Evolutionary conservation across 2,797 vertebrate genomes (phyloP).

Genomic region (Macropus fuliginosus): DNA sequence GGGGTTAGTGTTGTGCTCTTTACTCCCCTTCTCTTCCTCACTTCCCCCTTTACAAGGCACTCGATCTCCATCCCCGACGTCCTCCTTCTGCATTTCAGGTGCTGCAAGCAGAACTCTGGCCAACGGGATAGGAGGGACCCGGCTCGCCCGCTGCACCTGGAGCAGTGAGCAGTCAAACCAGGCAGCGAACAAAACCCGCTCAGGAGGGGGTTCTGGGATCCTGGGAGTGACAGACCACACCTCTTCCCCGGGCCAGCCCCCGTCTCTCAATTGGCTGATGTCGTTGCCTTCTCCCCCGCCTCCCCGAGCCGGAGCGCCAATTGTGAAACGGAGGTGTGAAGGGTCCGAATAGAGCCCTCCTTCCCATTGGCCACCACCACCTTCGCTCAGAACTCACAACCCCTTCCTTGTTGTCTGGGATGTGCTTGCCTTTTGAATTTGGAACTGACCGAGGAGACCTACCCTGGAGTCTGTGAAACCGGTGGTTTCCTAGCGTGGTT

Average conservation of each 20-base stretch:
- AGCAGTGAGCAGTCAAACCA: not conserved
- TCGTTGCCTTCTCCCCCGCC: not conserved
- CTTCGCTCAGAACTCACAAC: not conserved
- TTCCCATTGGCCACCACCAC: not conserved
- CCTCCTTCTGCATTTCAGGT: not conserved
- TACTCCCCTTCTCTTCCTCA: not conserved
- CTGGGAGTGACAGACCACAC: not conserved
- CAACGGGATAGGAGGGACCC: accelerated
- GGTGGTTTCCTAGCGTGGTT: not conserved
- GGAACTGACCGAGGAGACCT: not conserved
- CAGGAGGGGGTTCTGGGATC: not conserved
- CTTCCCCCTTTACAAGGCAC: not conserved
- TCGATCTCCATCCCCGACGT: not conserved
- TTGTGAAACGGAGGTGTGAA: not conserved
- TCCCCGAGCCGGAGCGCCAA: not conserved
- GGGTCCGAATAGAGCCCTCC: not conserved
- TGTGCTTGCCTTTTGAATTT: not conserved
- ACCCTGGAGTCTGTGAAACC: not conserved
- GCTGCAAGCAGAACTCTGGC: not conserved
- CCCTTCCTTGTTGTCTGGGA: not conserved
- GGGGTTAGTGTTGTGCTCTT: not conserved
- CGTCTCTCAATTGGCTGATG: not conserved
- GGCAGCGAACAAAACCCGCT: not conserved
- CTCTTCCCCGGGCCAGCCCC: not conserved
- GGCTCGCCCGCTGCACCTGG: not conserved